Conservation (phyloP, 2,888 invertebrate genomes). For the Holacanthella duospinosa region DNA sequence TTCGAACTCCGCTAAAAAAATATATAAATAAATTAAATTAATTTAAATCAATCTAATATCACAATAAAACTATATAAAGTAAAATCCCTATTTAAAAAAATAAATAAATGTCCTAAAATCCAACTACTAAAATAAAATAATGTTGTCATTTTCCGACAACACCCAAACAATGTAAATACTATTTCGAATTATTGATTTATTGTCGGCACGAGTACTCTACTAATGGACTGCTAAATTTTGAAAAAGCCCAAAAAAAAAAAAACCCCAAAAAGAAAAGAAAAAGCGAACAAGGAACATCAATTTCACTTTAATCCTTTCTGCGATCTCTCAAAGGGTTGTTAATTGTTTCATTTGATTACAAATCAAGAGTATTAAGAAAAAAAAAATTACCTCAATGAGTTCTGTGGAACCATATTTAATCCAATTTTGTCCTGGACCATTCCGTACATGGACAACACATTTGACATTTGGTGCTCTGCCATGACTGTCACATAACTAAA, state of each 20-base stretch:
- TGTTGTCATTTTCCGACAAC: too few relatives aligned
- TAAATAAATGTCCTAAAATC: too few relatives aligned
- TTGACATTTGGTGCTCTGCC: conserved; percentile 76
- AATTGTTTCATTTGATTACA: too few relatives aligned
- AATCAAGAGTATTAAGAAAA: not conserved
- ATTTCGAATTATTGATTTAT: too few relatives aligned
- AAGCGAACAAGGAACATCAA: not conserved
- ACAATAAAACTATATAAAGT: too few relatives aligned
- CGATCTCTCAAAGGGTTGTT: not conserved
- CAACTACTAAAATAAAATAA: too few relatives aligned
- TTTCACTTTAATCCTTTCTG: not conserved
- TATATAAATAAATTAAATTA: not conserved
- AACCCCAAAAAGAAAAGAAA: not conserved
- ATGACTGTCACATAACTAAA: conserved; percentile 59
- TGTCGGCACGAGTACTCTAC: too few relatives aligned
- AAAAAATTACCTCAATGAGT: conserved; percentile 60
- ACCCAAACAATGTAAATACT: too few relatives aligned
- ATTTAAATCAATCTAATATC: not conserved
- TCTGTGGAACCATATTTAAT: conserved; percentile 79
- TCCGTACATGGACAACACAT: conserved; percentile 44
- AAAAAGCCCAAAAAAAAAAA: too few relatives aligned
- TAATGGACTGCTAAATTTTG: too few relatives aligned
- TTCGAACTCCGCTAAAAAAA: conserved; percentile 61
- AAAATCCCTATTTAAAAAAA: too few relatives aligned
- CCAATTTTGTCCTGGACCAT: conserved; percentile 49